Base-by-base conservation (phyloP, 2,888 invertebrate genomes). In the Pherbina coryleti region DNA sequence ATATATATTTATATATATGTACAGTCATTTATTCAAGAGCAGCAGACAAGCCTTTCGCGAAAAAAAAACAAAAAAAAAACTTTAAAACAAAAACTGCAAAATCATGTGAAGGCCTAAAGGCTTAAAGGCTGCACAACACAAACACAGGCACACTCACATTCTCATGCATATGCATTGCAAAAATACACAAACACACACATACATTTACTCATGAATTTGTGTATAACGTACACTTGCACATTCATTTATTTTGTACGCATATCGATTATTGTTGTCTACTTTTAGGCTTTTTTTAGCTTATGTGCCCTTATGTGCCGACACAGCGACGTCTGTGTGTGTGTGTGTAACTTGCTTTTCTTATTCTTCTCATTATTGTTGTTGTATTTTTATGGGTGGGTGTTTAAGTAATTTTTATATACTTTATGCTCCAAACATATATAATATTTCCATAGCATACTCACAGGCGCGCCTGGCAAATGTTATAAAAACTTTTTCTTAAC, bases 161-260 rank as follows among this genome's bases (percentile, higher is more conserved):
- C 73, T 82, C 84, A 86, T 83, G 82, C 86, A 86, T 86, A 84
- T 86, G 86, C 82, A 83, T 82, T 84, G 82, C 78, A 82, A 64
- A 64, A 62, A 77, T 66, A 69, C 76, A 34, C 51, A 66, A 28
- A 75, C 51, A 76, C 28, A 78, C 72, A 75, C 55, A 72, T 64
- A 73, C 60, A 69, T 31, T 57, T 55, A 8, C 31, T 72, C 77
- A 77, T 53, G 49, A 64, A 75, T 37, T n/a, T 19, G 37, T 14
- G 75, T 55, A 28, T 22, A 37, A 64, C 34, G n/a, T 34, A 72
- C 19, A 72, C 73, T 28, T 49, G 37, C 44, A 62, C 25, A 49
- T 64, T 62, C 49, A 74, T 62, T 31, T 64, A 28, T 49, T 60
- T 75, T 70, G 75, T 79, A 79, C 74, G 78, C 79, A 82, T 85